Evolutionary conservation across 2,797 vertebrate genomes (phyloP).

Genomic region (Cynodonichthys magdalenae): DNA sequence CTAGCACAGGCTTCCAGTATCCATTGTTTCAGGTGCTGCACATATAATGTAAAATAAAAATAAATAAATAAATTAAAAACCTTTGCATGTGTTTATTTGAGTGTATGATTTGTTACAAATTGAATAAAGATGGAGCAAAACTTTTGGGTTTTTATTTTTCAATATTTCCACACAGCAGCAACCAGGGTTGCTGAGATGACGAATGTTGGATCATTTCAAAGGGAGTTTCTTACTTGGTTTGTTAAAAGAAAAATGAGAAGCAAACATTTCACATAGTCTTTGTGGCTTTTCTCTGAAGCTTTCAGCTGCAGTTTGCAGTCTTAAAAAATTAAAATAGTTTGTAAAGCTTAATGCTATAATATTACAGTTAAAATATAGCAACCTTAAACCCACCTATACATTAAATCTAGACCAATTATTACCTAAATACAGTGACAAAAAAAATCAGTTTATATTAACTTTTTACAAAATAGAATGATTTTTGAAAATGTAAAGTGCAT

Average conservation of each 20-base stretch:
- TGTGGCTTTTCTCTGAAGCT: background rate
- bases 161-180: background rate
- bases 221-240: background rate
- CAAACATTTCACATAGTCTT: background rate
- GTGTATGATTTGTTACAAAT: background rate
- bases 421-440: too few species aligned
- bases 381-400: background rate
- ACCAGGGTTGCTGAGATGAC: background rate
- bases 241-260: background rate
- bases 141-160: background rate
- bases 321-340: too few species aligned
- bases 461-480: too few species aligned
- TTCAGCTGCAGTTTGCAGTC: background rate
- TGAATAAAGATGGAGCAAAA: background rate
- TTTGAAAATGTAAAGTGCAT: too few species aligned
- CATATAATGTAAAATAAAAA: too few species aligned
- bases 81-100: too few species aligned
- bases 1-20: too few species aligned
- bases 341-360: background rate
- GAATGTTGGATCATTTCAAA: background rate
- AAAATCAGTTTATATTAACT: too few species aligned
- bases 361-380: background rate
- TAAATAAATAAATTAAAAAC: too few species aligned
- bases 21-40: too few species aligned
- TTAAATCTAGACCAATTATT: background rate